These are phyloP conservation scores for Hydrozoanthus gracilis DNA, from an alignment of 92 coral and sea anemone species.

Conservation along the genomic window DNA sequence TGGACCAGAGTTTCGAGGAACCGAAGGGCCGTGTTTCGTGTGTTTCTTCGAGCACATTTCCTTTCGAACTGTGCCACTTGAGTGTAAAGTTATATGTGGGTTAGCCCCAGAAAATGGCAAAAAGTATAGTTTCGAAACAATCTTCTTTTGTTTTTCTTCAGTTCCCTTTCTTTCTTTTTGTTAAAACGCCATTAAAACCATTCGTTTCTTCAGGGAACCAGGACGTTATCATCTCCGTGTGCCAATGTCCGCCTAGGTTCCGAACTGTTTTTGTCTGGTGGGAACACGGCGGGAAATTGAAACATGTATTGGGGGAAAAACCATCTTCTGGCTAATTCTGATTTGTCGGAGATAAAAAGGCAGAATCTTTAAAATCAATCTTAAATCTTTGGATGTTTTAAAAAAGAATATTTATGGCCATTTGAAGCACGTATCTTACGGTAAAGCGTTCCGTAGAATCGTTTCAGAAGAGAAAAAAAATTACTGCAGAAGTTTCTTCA, in stretches of 20 bases:
- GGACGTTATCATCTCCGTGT: neutral
- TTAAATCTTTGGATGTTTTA: too few relatives aligned
- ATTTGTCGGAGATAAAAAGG: neutral
- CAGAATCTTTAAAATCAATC: too few relatives aligned
- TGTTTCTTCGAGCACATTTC: slow-evolving; percentile 32
- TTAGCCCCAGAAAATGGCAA: too few relatives aligned
- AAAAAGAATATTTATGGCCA: too few relatives aligned
- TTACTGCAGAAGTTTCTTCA: too few relatives aligned
- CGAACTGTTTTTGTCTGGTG: slow-evolving; percentile 1
- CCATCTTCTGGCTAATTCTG: neutral
- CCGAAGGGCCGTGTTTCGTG: slow-evolving; percentile 40
- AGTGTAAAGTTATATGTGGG: too few relatives aligned
- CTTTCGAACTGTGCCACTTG: neutral
- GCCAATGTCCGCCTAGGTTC: neutral
- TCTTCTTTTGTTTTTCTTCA: neutral
- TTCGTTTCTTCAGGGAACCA: slow-evolving; percentile 1
- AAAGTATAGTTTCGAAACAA: neutral
- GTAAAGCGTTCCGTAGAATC: too few relatives aligned
- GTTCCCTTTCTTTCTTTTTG: neutral
- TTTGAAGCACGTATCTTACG: too few relatives aligned
- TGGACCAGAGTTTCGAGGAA: slow-evolving; percentile 27
- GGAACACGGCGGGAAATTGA: slow-evolving; percentile 23
- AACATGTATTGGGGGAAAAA: neutral
- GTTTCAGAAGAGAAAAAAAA: too few relatives aligned
- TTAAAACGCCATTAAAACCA: neutral